These are phyloP conservation scores for Pseudachorutes palmiensis DNA, from an alignment of 1,140 invertebrate genomes.

Conservation along the genomic window DNA sequence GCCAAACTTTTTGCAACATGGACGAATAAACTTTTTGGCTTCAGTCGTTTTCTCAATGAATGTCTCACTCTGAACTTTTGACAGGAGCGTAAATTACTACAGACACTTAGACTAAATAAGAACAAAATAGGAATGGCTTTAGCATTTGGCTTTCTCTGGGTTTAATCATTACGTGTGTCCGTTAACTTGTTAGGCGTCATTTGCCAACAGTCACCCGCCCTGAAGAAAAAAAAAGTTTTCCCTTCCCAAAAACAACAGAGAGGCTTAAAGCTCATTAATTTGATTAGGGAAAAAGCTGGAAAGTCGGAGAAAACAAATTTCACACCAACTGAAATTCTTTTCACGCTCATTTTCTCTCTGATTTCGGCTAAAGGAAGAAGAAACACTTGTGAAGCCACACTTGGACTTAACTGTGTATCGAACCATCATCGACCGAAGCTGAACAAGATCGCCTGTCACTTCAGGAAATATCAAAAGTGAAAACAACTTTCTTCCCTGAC, in stretches of 20 bases:
- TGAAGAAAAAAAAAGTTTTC: no score
- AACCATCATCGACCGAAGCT: background rate
- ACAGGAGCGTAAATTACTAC: background rate
- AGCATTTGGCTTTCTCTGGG: background rate
- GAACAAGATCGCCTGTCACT: background rate
- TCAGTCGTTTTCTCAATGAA: background rate
- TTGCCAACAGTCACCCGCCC: background rate
- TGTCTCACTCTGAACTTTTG: constrained; percentile 1
- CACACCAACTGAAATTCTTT: background rate
- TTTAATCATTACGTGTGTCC: constrained; percentile 1
- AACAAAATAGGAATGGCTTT: background rate
- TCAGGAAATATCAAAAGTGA: background rate
- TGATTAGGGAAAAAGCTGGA: background rate
- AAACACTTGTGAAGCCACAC: background rate
- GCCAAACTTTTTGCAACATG: background rate
- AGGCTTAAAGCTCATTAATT: background rate
- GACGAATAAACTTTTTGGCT: background rate
- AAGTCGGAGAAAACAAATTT: background rate
- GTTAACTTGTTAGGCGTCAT: background rate
- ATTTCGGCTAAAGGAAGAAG: background rate
- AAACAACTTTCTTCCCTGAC: background rate
- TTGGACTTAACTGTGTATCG: background rate
- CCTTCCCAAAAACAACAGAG: background rate
- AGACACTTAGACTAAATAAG: constrained; percentile 12
- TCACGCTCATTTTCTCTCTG: background rate